A percentile compares a stretch with the other conserved stretches of the same genome.
These are phyloP conservation scores for Etheostoma nigrum DNA, from an alignment of 2,797 vertebrate species.

Conservation along the genomic window DNA sequence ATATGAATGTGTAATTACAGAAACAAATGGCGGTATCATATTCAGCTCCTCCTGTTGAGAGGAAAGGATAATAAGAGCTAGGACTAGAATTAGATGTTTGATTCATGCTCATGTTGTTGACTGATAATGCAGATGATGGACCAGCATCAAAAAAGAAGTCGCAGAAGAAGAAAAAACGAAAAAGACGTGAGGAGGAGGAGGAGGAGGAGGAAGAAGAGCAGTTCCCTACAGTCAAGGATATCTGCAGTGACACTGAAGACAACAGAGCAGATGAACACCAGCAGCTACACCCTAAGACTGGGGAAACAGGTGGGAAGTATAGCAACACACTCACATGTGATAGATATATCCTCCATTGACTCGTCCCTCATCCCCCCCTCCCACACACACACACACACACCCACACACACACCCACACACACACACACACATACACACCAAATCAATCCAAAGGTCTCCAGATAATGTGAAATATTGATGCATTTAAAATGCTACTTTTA, in stretches of 20 bases:
- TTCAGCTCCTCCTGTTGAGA: background rate
- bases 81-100: background rate
- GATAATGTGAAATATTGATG: fast-evolving
- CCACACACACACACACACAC: too few species aligned
- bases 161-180: slow-evolving; percentile 68
- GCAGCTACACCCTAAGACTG: slow-evolving; percentile 6
- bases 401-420: too few species aligned
- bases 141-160: slow-evolving; percentile 53
- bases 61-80: background rate
- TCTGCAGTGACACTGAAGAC: slow-evolving; percentile 14
- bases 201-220: slow-evolving; percentile 34
- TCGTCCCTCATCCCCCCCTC: too few species aligned
- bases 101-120: background rate
- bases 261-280: background rate
- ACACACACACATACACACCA: too few species aligned
- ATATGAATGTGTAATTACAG: background rate
- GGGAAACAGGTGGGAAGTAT: slow-evolving; percentile 43
- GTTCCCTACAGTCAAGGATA: background rate
- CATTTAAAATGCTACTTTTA: background rate
- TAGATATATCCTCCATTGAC: background rate
- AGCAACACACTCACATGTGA: background rate
- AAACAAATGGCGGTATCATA: background rate
- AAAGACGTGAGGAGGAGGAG: slow-evolving; percentile 34
- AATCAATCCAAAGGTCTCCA: background rate
- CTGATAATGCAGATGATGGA: slow-evolving; percentile 74